A percentile compares a stretch with the other conserved stretches of the same genome.
Evolutionary conservation across 2,888 invertebrate species (phyloP).

Genomic region (Cataglyphis altisquamis): DNA sequence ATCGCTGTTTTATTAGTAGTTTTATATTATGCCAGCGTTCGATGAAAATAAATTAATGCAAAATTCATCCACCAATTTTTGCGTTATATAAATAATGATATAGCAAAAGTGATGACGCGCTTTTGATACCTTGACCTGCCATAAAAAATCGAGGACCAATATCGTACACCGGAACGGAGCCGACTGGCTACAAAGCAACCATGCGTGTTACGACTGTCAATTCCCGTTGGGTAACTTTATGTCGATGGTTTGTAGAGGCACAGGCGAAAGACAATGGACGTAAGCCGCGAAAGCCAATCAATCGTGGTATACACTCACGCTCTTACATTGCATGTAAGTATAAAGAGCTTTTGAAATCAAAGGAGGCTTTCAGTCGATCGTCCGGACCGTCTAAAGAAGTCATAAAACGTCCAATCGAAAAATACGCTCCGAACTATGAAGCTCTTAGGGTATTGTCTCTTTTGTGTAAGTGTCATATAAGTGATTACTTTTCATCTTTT

Average conservation of each 20-base stretch:
- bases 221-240: conserved; percentile 78
- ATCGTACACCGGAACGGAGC: conserved; percentile 70
- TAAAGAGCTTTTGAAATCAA: conserved; percentile 80
- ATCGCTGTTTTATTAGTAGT: background rate
- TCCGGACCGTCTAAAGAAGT: conserved; percentile 28
- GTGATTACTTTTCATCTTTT: background rate
- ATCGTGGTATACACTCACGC: conserved; percentile 59
- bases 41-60: background rate
- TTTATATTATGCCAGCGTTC: background rate
- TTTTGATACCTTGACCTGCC: conserved; percentile 63
- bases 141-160: conserved; percentile 51
- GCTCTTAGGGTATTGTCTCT: conserved; percentile 65
- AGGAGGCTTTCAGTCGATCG: conserved; percentile 74
- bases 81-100: background rate
- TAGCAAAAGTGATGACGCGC: background rate
- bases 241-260: conserved; percentile 77
- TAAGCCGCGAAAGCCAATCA: conserved; percentile 37
- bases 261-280: conserved; percentile 66
- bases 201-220: conserved; percentile 76
- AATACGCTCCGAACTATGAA: conserved; percentile 41
- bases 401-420: conserved; percentile 38
- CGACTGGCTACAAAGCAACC: conserved; percentile 56
- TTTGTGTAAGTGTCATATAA: conserved; percentile 76
- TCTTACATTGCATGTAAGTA: conserved; percentile 72
- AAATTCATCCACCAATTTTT: conserved; percentile 8